Conservation (phyloP, 2,113 vertebrate genomes). For the Scomber colias region DNA sequence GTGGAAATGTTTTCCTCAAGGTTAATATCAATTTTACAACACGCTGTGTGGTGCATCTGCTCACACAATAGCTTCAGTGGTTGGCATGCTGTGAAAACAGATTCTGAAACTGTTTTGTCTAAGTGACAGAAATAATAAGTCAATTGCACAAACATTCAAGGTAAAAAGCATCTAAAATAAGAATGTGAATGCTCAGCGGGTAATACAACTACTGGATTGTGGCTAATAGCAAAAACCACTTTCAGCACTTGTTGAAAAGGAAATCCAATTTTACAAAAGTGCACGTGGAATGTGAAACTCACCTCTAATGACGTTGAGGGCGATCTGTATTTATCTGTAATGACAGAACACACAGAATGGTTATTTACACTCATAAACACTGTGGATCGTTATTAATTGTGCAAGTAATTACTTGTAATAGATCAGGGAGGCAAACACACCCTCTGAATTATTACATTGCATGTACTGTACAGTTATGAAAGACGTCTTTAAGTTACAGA, state of each 20-base stretch:
- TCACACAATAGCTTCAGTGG: not conserved
- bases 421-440: slow-evolving; percentile 33
- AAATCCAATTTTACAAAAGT: not conserved
- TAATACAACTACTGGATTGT: not conserved
- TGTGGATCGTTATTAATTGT: not conserved
- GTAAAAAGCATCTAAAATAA: not conserved
- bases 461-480: slow-evolving; percentile 1
- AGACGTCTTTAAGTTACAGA: not conserved
- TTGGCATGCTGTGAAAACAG: slow-evolving; percentile 26
- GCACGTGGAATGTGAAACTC: slow-evolving; percentile 76
- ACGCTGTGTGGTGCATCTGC: not conserved
- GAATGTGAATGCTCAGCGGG: too few species aligned
- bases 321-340: slow-evolving; percentile 87
- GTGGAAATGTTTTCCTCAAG: slow-evolving; percentile 5
- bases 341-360: slow-evolving; percentile 52
- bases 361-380: slow-evolving; percentile 32
- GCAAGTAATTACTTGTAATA: not conserved
- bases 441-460: slow-evolving; percentile 30
- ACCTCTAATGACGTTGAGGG: slow-evolving; percentile 90
- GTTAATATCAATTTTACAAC: not conserved
- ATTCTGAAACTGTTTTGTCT: slow-evolving; percentile 11
- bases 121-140: not conserved
- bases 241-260: not conserved
- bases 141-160: not conserved
- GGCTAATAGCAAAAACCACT: not conserved